Percentiles rank a stretch among this genome's conserved stretches.
Evolutionary conservation across 2,797 vertebrate genomes (phyloP).

Genomic region (Bovichtus variegatus): DNA sequence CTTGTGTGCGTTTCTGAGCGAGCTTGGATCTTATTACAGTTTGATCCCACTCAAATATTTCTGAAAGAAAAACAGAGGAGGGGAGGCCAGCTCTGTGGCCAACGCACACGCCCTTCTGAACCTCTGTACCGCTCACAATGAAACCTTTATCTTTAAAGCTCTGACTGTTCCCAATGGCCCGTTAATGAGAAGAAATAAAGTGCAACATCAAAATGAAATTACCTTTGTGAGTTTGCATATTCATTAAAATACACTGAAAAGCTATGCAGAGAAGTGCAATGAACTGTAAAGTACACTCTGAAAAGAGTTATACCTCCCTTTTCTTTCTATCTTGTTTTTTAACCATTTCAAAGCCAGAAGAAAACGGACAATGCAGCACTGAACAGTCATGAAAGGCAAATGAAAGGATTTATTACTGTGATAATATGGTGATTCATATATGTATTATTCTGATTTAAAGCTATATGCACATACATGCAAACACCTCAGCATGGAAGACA

Average conservation of each 20-base stretch:
- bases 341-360: slow-evolving; percentile 43
- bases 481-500: slow-evolving; percentile 1
- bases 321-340: slow-evolving; percentile 27
- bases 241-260: slow-evolving; percentile 58
- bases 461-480: slow-evolving; percentile 8
- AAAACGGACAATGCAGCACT: slow-evolving; percentile 12
- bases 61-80: slow-evolving; percentile 88
- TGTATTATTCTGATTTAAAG: slow-evolving; percentile 30
- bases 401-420: slow-evolving; percentile 30
- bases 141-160: slow-evolving; percentile 83
- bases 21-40: slow-evolving; percentile 89
- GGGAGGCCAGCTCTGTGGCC: slow-evolving; percentile 80
- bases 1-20: slow-evolving; percentile 77
- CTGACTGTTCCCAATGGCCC: slow-evolving; percentile 71
- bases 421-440: slow-evolving; percentile 31
- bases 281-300: slow-evolving; percentile 22
- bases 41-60: slow-evolving; percentile 91
- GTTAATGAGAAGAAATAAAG: slow-evolving; percentile 83
- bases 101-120: slow-evolving; percentile 79
- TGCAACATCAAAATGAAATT: slow-evolving; percentile 78
- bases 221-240: slow-evolving; percentile 69
- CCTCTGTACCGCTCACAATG: slow-evolving; percentile 83
- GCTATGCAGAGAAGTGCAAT: slow-evolving; percentile 13
- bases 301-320: slow-evolving; percentile 8
- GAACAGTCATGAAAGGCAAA: neutral